These are phyloP conservation scores for Monopterus albus DNA, from an alignment of 2,113 vertebrate genomes.

Conservation along the genomic window DNA sequence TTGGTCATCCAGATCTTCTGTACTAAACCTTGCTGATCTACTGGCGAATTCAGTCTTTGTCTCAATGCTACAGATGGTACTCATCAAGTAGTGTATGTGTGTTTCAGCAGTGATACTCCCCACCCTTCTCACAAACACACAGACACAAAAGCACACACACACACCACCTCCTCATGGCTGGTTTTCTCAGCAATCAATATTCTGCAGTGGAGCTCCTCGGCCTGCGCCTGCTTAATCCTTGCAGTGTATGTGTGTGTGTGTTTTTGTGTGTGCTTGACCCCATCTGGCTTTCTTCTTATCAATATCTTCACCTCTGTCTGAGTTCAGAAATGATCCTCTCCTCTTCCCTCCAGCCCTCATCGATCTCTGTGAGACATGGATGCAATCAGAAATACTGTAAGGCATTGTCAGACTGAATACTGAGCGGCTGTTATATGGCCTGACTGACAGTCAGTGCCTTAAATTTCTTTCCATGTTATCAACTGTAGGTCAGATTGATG, in stretches of 20 bases:
- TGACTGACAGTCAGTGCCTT: background rate
- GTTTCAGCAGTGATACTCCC: constrained; percentile 27
- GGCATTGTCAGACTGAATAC: constrained; percentile 16
- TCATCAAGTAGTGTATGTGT: constrained; percentile 13
- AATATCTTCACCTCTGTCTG: constrained; percentile 67
- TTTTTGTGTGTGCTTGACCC: constrained; percentile 26
- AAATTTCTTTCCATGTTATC: background rate
- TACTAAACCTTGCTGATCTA: background rate
- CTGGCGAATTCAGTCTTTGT: constrained; percentile 5
- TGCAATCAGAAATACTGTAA: constrained; percentile 36
- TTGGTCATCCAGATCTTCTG: background rate
- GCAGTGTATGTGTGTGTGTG: constrained; percentile 32
- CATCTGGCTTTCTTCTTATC: constrained; percentile 62
- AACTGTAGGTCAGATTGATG: background rate
- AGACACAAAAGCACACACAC: constrained; percentile 10
- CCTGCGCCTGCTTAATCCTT: constrained; percentile 69
- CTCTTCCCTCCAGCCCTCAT: constrained; percentile 62
- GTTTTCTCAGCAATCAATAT: constrained; percentile 77
- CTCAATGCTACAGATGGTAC: background rate
- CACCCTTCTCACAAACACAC: background rate
- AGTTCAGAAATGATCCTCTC: constrained; percentile 54
- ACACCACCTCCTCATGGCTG: constrained; percentile 57
- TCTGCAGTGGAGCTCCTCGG: constrained; percentile 74
- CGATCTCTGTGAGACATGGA: constrained; percentile 56
- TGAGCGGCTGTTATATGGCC: constrained; percentile 21